phyloP scores from a whole-genome alignment of 2,113 vertebrate species.

The Psittacula cyanocephala region DNA sequence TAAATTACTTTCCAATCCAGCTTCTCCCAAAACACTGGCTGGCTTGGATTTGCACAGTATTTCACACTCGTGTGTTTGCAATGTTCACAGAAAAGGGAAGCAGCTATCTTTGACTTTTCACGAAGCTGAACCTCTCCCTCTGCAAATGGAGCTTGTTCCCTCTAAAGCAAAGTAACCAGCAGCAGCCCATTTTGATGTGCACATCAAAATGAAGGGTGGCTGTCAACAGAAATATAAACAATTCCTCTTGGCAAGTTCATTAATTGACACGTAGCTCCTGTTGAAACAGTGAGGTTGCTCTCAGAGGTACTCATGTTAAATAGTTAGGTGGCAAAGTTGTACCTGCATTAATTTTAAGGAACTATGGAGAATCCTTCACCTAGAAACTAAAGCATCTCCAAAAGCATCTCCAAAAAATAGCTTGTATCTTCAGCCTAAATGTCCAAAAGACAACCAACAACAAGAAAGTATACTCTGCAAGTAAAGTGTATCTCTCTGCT shows the following conservation, averaged over 20 bases:
- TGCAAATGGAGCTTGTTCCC: neutral
- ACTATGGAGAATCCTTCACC: neutral
- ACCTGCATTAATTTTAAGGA: neutral
- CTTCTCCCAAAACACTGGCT: neutral
- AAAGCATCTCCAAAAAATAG: neutral
- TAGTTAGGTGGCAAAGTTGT: neutral
- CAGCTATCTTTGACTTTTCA: neutral
- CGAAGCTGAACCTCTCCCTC: neutral
- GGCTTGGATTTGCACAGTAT: neutral
- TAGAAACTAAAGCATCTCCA: neutral
- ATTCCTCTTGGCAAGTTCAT: neutral
- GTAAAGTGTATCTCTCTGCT: neutral
- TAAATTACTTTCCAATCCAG: neutral
- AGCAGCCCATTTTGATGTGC: neutral
- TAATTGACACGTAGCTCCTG: fast-evolving
- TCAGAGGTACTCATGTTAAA: neutral
- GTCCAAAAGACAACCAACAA: neutral
- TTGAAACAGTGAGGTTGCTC: neutral
- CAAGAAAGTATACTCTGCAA: neutral
- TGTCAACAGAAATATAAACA: neutral
- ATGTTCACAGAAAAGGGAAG: neutral
- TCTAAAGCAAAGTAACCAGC: neutral
- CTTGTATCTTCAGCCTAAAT: neutral
- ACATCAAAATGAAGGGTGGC: neutral
- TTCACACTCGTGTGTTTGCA: neutral